phyloP scores from a whole-genome alignment of 1,140 invertebrate species.

The Propsilocerus akamusi region DNA sequence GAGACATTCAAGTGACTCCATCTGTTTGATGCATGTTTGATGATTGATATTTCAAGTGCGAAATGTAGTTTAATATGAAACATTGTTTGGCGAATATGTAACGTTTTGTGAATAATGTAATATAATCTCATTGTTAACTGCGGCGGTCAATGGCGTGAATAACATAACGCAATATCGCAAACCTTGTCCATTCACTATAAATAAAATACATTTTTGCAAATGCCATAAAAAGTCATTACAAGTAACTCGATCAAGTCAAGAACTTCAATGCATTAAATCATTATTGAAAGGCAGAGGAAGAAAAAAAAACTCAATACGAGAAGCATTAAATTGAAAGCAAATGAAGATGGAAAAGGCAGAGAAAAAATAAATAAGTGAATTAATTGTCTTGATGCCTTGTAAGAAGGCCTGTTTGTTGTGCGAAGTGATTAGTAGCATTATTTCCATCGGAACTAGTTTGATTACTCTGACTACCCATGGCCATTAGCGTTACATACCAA shows the following conservation, averaged over 20 bases:
- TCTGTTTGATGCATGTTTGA: background rate
- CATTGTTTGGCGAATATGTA: too few relatives aligned
- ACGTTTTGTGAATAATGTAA: too few relatives aligned
- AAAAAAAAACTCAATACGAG: background rate
- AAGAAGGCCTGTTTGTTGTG: background rate
- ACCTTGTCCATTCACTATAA: too few relatives aligned
- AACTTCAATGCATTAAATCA: background rate
- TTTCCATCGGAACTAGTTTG: too few relatives aligned
- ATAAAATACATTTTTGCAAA: too few relatives aligned
- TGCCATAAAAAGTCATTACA: too few relatives aligned
- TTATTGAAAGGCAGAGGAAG: background rate
- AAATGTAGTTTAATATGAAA: background rate
- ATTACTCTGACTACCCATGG: too few relatives aligned
- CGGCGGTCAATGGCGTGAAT: too few relatives aligned
- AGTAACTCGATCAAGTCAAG: too few relatives aligned
- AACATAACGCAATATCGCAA: too few relatives aligned
- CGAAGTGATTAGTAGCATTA: background rate
- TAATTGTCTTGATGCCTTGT: background rate
- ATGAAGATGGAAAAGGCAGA: background rate
- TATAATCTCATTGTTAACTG: too few relatives aligned
- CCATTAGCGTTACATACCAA: too few relatives aligned
- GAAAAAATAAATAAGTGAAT: background rate
- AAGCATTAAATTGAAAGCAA: background rate
- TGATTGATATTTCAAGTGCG: background rate
- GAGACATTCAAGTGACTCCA: background rate